A percentile compares a stretch with the other conserved stretches of the same genome.
These are phyloP conservation scores for Lepidocyrtoides sp. DNA, from an alignment of 2,888 invertebrate species.

Conservation along the genomic window DNA sequence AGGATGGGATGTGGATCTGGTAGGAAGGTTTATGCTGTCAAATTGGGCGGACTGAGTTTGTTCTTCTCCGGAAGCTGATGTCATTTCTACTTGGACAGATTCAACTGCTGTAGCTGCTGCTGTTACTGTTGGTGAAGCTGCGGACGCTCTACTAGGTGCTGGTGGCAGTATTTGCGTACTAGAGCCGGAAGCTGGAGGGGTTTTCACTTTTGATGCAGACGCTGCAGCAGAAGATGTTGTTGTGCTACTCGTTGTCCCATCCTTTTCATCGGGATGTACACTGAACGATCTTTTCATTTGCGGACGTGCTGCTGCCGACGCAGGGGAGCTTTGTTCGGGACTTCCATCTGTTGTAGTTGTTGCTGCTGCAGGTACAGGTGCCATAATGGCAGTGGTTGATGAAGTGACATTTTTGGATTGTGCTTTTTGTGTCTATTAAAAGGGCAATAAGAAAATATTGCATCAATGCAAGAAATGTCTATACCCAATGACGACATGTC, in stretches of 20 bases:
- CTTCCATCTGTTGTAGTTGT: conserved; percentile 42
- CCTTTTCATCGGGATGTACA: conserved; percentile 78
- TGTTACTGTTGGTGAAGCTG: conserved; percentile 23
- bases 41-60: conserved; percentile 79
- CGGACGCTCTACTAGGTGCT: not conserved
- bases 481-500: not conserved
- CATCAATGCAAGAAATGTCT: not conserved
- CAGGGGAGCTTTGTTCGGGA: conserved; percentile 31
- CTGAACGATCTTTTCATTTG: conserved; percentile 78
- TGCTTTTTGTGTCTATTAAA: conserved; percentile 61
- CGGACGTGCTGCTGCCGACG: conserved; percentile 53
- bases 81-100: conserved; percentile 58
- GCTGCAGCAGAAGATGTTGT: conserved; percentile 40
- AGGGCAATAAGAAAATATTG: not conserved
- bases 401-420: conserved; percentile 64
- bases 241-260: conserved; percentile 26
- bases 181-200: conserved; percentile 31
- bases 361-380: conserved; percentile 52
- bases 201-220: conserved; percentile 20
- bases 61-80: conserved; percentile 40
- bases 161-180: conserved; percentile 33
- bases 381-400: conserved; percentile 27
- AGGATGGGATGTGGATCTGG: conserved; percentile 84
- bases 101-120: conserved; percentile 42
- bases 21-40: conserved; percentile 81